A percentile compares a stretch with the other conserved stretches of the same genome.
Evolutionary conservation across 2,888 invertebrate genomes (phyloP).

Genomic region (Drosophila mulleri): DNA sequence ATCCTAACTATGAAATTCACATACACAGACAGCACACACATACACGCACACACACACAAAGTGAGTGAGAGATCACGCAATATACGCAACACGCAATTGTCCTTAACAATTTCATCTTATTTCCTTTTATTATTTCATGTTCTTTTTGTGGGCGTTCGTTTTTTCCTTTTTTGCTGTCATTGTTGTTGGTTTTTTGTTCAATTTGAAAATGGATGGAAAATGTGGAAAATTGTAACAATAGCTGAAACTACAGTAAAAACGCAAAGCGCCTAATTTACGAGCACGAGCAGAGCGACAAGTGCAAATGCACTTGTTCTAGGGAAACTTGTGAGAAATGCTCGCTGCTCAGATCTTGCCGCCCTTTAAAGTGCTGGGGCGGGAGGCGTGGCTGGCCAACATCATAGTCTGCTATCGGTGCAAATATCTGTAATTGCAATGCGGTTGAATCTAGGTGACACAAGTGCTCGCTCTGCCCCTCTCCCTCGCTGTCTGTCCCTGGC

Average conservation of each 20-base stretch:
- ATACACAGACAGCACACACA: too few species aligned
- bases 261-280: slow-evolving; percentile 60
- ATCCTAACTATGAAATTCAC: slow-evolving; percentile 8
- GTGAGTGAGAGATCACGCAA: slow-evolving; percentile 20
- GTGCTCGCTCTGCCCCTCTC: not conserved
- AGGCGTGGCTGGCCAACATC: not conserved
- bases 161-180: slow-evolving; percentile 31
- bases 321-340: slow-evolving; percentile 9
- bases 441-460: slow-evolving; percentile 24
- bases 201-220: slow-evolving; percentile 21
- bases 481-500: not conserved
- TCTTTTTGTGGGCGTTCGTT: slow-evolving; percentile 55
- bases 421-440: slow-evolving; percentile 43
- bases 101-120: slow-evolving; percentile 30
- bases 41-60: not conserved
- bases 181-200: slow-evolving; percentile 29
- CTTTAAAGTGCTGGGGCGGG: slow-evolving; percentile 13
- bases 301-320: slow-evolving; percentile 34
- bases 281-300: slow-evolving; percentile 47
- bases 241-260: slow-evolving; percentile 5
- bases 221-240: slow-evolving; percentile 45
- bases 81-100: slow-evolving; percentile 66
- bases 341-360: slow-evolving; percentile 38
- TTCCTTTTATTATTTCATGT: slow-evolving; percentile 5
- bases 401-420: slow-evolving; percentile 36